Percentiles rank a stretch among this genome's conserved stretches.
These are phyloP conservation scores for Phyllotreta cruciferae DNA, from an alignment of 2,888 invertebrate genomes.

Conservation along the genomic window DNA sequence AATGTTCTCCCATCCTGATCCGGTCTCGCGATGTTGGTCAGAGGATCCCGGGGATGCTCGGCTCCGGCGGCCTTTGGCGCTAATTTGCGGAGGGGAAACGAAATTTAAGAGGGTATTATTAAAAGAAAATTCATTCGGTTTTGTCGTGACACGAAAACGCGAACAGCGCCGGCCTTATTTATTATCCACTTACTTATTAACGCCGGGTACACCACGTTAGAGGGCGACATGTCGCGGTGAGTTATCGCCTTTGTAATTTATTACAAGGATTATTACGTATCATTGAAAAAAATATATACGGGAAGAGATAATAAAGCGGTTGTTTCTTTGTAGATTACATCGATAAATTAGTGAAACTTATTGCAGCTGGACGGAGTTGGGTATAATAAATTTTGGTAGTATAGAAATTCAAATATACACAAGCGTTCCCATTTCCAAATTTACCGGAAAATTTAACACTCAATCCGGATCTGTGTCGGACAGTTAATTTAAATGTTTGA, in stretches of 20 bases:
- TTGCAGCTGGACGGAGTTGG: no score
- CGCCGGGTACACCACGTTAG: background rate
- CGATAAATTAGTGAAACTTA: no score
- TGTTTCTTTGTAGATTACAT: no score
- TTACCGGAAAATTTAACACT: background rate
- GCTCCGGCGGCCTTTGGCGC: constrained; percentile 10
- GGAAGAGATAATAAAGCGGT: no score
- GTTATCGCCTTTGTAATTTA: background rate
- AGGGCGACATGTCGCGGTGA: constrained; percentile 7
- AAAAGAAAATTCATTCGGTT: constrained; percentile 33
- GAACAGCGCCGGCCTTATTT: constrained; percentile 16
- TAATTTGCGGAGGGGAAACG: constrained; percentile 31
- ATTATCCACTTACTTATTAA: constrained; percentile 4
- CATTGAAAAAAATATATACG: no score
- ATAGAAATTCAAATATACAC: no score
- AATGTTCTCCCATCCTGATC: constrained; percentile 21
- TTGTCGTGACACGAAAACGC: constrained; percentile 10
- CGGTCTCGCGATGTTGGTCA: background rate
- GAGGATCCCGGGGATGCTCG: background rate
- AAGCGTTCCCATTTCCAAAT: background rate
- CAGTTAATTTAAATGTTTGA: background rate
- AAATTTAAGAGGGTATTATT: constrained; percentile 31
- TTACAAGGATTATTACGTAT: no score
- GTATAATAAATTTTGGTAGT: no score
- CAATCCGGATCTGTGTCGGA: background rate